Evolutionary conservation across 1,140 invertebrate species (phyloP), one percentile per base, ranked within the genome.

Genomic region (Eumeta japonica): DNA sequence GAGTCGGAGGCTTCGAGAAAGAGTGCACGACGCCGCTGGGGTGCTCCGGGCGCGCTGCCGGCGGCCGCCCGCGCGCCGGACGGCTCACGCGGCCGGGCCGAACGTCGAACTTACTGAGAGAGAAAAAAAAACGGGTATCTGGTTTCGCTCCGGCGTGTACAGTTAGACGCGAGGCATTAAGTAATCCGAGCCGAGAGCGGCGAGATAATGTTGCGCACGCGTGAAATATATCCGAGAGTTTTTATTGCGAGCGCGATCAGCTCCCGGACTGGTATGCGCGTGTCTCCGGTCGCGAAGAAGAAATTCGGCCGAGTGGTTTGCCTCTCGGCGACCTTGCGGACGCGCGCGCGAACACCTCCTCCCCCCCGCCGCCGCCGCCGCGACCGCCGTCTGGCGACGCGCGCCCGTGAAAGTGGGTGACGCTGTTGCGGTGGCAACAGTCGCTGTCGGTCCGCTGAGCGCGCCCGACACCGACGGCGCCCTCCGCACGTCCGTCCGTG

Each of bases 171-270:
- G 52, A 47, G 59, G 61, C 62, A 71, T 73, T 73, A 68, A 73
- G 66, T 73, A 73, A 71, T 68, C 61, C 49, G 65, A 73, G 53
- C 57, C 54, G 62, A 59, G 68, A 67, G 62, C 50, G 53, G 43
- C 58, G 55, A 64, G 62, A 68, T 67, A 68, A 67, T 63, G 68
- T 66, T 71, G 65, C 64, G 62, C 59, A 70, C 64, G 62, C 64
- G 66, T 71, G 63, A 70, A 70, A 70, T 68, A 70, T 68, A 68
- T 68, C 59, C 58, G 57, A 60, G 54, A 54, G 62, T 70, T 70
- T 73, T 73, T 70, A 64, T 66, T 62, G 58, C 59, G 67, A 54
- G 56, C 65, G 62, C 66, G 67, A 66, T 68, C 59, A 58, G 49
- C 52, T 58, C 52, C 48, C 52, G 53, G 61, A 63, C 67, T 70